Conservation (phyloP, 2,888 invertebrate genomes). For the Conus canariensis region DNA sequence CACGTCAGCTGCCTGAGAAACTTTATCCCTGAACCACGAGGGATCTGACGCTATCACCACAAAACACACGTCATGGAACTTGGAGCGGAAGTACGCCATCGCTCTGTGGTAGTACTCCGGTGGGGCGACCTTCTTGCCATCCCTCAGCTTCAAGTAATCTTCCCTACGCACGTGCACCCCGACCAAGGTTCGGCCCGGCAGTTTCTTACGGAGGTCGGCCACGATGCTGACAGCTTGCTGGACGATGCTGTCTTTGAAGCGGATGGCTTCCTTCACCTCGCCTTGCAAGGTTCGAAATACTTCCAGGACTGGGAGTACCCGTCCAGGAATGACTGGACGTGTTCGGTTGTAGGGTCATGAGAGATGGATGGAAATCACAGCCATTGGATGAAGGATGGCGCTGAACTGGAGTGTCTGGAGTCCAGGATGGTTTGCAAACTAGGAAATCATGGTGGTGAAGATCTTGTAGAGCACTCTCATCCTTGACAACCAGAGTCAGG, state of each 20-base stretch:
- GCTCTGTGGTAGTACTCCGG: conserved; percentile 30
- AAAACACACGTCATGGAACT: conserved; percentile 9
- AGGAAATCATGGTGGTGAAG: background rate
- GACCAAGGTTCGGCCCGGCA: background rate
- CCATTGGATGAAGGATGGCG: background rate
- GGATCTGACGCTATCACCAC: background rate
- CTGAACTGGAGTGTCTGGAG: background rate
- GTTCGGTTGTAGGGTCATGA: background rate
- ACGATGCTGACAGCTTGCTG: background rate
- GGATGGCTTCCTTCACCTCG: background rate
- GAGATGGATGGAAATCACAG: background rate
- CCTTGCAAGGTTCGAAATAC: conserved; percentile 31
- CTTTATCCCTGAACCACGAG: background rate
- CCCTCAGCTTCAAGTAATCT: background rate
- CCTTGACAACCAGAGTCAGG: background rate
- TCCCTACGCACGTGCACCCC: conserved; percentile 34
- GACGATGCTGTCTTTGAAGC: conserved; percentile 10
- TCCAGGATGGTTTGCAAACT: background rate
- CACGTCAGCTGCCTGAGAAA: background rate
- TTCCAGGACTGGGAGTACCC: conserved; percentile 40
- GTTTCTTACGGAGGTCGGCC: background rate
- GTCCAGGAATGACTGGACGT: background rate
- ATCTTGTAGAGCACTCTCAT: background rate
- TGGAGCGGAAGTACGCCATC: conserved; percentile 29
- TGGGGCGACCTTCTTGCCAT: background rate